phyloP scores from a whole-genome alignment of 1,140 invertebrate species.

The Arctopsyche grandis region DNA sequence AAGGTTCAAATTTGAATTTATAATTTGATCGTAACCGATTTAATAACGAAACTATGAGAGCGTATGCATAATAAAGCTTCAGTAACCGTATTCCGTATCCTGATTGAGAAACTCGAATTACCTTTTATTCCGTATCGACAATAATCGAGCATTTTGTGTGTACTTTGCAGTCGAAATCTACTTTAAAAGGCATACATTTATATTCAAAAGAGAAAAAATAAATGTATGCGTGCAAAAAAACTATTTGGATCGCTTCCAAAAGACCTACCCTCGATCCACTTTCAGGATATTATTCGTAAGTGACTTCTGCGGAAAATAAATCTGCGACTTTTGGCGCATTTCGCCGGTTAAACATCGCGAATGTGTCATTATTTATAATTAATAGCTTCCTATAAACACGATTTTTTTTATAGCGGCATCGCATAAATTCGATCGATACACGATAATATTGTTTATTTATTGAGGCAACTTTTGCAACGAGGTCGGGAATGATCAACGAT shows the following conservation, averaged over 20 bases:
- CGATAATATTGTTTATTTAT: neutral
- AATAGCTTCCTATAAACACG: neutral
- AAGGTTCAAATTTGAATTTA: no score
- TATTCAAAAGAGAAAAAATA: constrained; percentile 1
- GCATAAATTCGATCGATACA: neutral
- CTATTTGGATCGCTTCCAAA: neutral
- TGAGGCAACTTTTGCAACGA: neutral
- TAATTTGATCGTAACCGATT: no score
- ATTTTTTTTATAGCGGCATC: neutral
- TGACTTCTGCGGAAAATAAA: neutral
- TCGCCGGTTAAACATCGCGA: constrained; percentile 7
- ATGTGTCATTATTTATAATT: constrained; percentile 12
- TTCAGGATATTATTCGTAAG: constrained; percentile 22
- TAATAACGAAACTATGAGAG: no score
- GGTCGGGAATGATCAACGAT: no score
- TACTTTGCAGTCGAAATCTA: no score
- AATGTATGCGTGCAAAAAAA: neutral
- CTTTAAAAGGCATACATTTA: constrained; percentile 22
- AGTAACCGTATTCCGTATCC: no score
- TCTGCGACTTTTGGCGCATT: constrained; percentile 8
- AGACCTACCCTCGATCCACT: constrained; percentile 23
- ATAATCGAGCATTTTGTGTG: no score
- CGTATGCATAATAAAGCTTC: no score
- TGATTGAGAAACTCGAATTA: no score
- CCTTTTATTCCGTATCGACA: no score